Percentiles rank a stretch among this genome's conserved stretches.
Evolutionary conservation across 2,113 vertebrate genomes (phyloP).

Genomic region (Polyodon spathula): DNA sequence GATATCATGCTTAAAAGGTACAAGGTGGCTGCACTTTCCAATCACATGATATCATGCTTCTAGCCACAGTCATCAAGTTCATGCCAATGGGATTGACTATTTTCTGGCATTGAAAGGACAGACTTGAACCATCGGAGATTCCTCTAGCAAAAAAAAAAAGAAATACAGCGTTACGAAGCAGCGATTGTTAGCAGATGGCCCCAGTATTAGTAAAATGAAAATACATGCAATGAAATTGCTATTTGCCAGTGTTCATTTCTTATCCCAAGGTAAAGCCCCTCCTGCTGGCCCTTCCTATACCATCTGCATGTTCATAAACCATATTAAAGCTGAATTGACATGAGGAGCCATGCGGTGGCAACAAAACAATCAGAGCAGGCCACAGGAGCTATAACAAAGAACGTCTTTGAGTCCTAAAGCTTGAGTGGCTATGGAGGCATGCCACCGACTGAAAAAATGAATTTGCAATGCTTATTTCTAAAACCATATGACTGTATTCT

Average conservation of each 20-base stretch:
- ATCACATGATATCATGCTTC: no score
- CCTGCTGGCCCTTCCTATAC: constrained; percentile 41
- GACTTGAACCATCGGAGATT: no score
- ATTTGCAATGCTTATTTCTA: no score
- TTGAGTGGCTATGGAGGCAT: neutral
- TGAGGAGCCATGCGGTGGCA: constrained; percentile 14
- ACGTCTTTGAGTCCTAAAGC: neutral
- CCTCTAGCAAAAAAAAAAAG: neutral
- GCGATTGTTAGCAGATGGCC: constrained; percentile 68
- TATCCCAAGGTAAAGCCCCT: constrained; percentile 60
- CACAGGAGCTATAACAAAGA: neutral
- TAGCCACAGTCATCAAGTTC: no score
- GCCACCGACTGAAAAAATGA: neutral
- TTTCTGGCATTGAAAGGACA: neutral
- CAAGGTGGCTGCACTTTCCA: no score
- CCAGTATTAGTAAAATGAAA: constrained; percentile 67
- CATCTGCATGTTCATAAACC: constrained; percentile 44
- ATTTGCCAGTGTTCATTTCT: constrained; percentile 66
- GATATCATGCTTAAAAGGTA: no score
- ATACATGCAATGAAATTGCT: constrained; percentile 60
- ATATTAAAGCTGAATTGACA: constrained; percentile 9
- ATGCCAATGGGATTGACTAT: no score
- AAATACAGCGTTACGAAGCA: constrained; percentile 28
- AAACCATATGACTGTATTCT: no score
- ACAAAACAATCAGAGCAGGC: neutral